A percentile compares a stretch with the other conserved stretches of the same genome.
These are phyloP conservation scores for Condylostylus longicornis DNA, from an alignment of 1,140 invertebrate genomes.

Conservation along the genomic window DNA sequence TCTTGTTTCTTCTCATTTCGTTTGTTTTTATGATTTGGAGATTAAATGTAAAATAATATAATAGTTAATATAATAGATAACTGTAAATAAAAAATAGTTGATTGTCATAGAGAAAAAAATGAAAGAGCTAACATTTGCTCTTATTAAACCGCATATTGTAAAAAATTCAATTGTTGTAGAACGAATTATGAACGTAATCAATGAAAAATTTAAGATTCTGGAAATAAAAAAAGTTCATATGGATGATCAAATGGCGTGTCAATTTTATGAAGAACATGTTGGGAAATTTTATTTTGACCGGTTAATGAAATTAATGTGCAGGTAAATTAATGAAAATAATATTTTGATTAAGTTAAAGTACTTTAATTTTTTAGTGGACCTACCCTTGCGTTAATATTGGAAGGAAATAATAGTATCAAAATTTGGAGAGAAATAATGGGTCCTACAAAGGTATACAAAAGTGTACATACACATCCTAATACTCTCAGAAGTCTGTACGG, in stretches of 20 bases:
- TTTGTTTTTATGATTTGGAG: too few species aligned
- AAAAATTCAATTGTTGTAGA: slow-evolving; percentile 49
- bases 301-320: slow-evolving; percentile 70
- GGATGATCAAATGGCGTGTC: slow-evolving; percentile 44
- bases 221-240: slow-evolving; percentile 48
- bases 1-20: too few species aligned
- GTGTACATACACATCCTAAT: slow-evolving; percentile 59
- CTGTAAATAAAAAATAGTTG: too few species aligned
- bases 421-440: slow-evolving; percentile 74
- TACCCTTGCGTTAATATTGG: slow-evolving; percentile 61
- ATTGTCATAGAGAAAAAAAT: too few species aligned
- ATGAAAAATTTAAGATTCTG: slow-evolving; percentile 59
- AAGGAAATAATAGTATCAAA: slow-evolving; percentile 54
- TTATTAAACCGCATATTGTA: slow-evolving; percentile 59
- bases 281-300: slow-evolving; percentile 79
- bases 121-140: slow-evolving; percentile 55
- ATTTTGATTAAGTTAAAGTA: slow-evolving; percentile 1
- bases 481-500: slow-evolving; percentile 70
- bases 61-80: too few species aligned
- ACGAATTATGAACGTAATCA: slow-evolving; percentile 51
- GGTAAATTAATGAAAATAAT: slow-evolving; percentile 34
- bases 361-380: slow-evolving; percentile 51
- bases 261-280: slow-evolving; percentile 73
- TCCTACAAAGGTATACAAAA: slow-evolving; percentile 71
- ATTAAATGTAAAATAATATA: too few species aligned